Evolutionary conservation across 2,113 vertebrate genomes (phyloP).

Genomic region (Choloepus hoffmanni): DNA sequence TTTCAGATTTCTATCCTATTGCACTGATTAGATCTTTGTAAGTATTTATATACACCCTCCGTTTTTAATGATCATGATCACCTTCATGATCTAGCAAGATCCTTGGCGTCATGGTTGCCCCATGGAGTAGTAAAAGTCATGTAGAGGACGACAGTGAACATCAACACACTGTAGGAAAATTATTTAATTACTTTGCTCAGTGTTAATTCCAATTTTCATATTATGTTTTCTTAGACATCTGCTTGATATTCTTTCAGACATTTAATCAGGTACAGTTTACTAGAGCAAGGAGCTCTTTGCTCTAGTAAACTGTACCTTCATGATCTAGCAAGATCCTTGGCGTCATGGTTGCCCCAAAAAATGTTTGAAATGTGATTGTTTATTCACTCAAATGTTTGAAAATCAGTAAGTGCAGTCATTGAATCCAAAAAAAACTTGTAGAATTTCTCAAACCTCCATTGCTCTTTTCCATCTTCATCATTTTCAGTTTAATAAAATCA

Average conservation of each 20-base stretch:
- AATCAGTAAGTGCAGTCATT: neutral
- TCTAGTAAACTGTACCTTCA: neutral
- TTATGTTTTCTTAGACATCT: neutral
- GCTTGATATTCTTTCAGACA: neutral
- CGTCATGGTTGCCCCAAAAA: neutral
- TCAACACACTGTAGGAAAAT: neutral
- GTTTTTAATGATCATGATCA: too few relatives aligned
- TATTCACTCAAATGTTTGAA: conserved; percentile 31
- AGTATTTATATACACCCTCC: neutral
- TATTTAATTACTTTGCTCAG: neutral
- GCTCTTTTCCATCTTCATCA: neutral
- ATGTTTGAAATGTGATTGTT: neutral
- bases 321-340: neutral
- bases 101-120: too few relatives aligned
- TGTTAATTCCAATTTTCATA: neutral
- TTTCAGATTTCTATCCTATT: neutral
- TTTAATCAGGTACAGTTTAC: neutral
- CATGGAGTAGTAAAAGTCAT: neutral
- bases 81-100: too few relatives aligned
- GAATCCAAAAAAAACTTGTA: neutral
- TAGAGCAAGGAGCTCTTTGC: neutral
- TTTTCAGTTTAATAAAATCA: conserved; percentile 1
- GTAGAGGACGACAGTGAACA: neutral
- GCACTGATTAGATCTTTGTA: neutral
- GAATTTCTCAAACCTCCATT: neutral